phyloP scores from a whole-genome alignment of 92 coral and sea anemone species.

The Parazoanthus atlanticus region DNA sequence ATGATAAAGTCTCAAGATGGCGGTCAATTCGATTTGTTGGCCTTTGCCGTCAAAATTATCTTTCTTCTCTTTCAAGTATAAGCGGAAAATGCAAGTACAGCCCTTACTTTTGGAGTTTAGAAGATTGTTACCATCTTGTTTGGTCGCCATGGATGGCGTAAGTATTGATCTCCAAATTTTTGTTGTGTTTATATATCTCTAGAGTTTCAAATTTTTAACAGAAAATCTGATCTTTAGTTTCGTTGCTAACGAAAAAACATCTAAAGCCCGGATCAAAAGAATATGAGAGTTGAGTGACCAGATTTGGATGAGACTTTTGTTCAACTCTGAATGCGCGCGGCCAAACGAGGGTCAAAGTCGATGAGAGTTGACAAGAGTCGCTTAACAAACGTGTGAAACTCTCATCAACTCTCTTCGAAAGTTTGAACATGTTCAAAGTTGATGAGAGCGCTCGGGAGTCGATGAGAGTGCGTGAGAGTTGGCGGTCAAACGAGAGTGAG shows the following conservation, averaged over 20 bases:
- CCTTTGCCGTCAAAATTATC: slow-evolving; percentile 74
- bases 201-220: background rate
- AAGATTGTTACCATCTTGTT: slow-evolving; percentile 68
- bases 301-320: no score
- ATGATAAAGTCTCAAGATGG: slow-evolving; percentile 68
- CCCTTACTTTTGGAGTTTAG: slow-evolving; percentile 77
- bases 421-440: no score
- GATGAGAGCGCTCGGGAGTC: no score
- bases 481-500: no score
- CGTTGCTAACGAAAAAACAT: slow-evolving; percentile 8
- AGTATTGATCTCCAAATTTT: background rate
- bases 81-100: slow-evolving; percentile 65
- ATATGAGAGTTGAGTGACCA: no score
- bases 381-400: no score
- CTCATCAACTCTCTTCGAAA: no score
- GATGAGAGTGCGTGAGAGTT: no score
- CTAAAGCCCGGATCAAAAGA: no score
- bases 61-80: slow-evolving; percentile 65
- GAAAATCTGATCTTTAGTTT: background rate
- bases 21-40: slow-evolving; percentile 96
- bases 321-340: no score
- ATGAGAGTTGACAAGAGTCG: no score
- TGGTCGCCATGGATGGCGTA: slow-evolving; percentile 76
- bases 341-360: no score
- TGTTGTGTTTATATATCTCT: background rate